phyloP scores from a whole-genome alignment of 2,888 invertebrate genomes.

The Eupithecia tripunctaria region DNA sequence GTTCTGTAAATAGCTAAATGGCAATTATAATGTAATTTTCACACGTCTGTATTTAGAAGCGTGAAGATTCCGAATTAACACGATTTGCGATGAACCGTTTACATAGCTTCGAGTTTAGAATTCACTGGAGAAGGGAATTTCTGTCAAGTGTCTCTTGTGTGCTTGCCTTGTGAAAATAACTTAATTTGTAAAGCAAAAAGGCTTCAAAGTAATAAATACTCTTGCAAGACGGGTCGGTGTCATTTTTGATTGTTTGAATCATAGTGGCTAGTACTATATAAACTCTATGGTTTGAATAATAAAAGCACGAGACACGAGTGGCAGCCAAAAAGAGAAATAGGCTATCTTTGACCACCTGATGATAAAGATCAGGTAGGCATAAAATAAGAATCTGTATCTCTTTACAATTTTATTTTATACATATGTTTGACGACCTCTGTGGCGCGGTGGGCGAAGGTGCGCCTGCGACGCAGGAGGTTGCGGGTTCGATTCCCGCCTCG shows the following conservation, averaged over 20 bases:
- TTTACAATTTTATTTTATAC: not conserved
- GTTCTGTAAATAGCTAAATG: slow-evolving; percentile 39
- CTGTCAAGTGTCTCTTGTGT: slow-evolving; percentile 2
- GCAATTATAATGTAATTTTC: slow-evolving; percentile 42
- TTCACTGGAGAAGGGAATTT: slow-evolving; percentile 23
- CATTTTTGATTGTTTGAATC: too few species aligned
- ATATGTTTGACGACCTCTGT: too few species aligned
- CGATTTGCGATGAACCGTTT: slow-evolving; percentile 43
- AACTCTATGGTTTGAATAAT: too few species aligned
- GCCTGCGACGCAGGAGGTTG: too few species aligned
- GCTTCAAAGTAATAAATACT: not conserved
- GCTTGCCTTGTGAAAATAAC: slow-evolving; percentile 1
- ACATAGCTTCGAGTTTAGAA: slow-evolving; percentile 36
- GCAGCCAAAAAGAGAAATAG: not conserved
- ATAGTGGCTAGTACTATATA: too few species aligned
- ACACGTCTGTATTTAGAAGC: slow-evolving; percentile 40
- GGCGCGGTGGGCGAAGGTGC: too few species aligned
- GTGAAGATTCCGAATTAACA: slow-evolving; percentile 43
- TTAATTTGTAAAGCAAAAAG: not conserved
- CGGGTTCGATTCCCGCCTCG: too few species aligned
- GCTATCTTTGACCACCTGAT: not conserved
- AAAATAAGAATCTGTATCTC: not conserved
- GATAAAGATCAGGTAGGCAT: not conserved
- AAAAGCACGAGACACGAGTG: not conserved
- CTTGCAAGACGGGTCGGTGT: not conserved